These are phyloP conservation scores for Pachyrhynchus sulphureomaculatus DNA, from an alignment of 1,140 invertebrate species.

Conservation along the genomic window DNA sequence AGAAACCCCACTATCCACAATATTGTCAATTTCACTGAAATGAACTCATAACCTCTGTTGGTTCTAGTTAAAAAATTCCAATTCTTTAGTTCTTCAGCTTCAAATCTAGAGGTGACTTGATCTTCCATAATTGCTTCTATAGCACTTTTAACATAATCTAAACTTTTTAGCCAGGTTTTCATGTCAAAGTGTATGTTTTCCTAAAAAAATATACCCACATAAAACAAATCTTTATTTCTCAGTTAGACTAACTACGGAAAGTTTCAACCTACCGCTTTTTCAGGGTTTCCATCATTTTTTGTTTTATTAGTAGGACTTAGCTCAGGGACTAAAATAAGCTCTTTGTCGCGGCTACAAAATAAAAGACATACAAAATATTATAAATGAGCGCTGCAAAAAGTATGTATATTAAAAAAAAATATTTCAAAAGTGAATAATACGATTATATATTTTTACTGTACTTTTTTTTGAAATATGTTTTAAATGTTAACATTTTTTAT, in stretches of 20 bases:
- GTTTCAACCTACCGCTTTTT: conserved; percentile 5
- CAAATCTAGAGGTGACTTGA: conserved; percentile 91
- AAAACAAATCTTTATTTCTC: not conserved
- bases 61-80: conserved; percentile 95
- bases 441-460: not conserved
- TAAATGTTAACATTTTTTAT: not conserved
- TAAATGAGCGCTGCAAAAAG: no score
- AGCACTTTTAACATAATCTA: conserved; percentile 83
- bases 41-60: conserved; percentile 86
- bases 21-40: conserved; percentile 84
- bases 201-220: conserved; percentile 27
- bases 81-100: conserved; percentile 89
- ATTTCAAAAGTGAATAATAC: not conserved
- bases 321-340: conserved; percentile 62
- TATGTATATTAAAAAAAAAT: not conserved
- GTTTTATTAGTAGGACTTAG: conserved; percentile 46
- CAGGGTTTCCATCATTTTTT: conserved; percentile 28
- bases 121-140: conserved; percentile 95
- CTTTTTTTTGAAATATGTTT: not conserved
- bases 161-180: conserved; percentile 66
- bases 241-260: not conserved
- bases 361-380: not conserved
- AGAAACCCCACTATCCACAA: conserved; percentile 91
- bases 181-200: conserved; percentile 70
- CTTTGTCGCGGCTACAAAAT: conserved; percentile 55